phyloP scores from a whole-genome alignment of 2,888 invertebrate species.

The Protodeltote pygarga region DNA sequence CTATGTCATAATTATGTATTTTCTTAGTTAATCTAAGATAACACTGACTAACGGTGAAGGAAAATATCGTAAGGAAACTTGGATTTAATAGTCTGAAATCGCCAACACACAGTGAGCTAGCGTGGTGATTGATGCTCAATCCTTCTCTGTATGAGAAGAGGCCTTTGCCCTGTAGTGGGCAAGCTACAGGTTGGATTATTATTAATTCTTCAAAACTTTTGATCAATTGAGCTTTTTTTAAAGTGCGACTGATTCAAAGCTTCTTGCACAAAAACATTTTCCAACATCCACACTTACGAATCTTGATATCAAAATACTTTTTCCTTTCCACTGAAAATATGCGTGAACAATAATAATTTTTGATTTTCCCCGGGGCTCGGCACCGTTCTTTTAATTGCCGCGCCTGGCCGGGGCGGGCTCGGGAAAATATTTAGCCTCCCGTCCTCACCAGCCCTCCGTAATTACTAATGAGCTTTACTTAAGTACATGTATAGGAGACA shows the following conservation, averaged over 20 bases:
- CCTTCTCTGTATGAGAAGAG: too few relatives aligned
- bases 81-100: too few relatives aligned
- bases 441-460: constrained; percentile 76
- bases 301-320: constrained; percentile 59
- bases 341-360: constrained; percentile 78
- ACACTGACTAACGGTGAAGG: too few relatives aligned
- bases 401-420: constrained; percentile 55
- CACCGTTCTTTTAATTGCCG: constrained; percentile 81
- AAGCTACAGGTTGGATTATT: too few relatives aligned
- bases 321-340: constrained; percentile 66
- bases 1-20: too few relatives aligned
- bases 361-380: constrained; percentile 70
- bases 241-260: background rate
- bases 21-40: too few relatives aligned
- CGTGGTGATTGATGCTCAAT: too few relatives aligned
- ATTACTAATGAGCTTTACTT: constrained; percentile 83
- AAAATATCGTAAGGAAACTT: too few relatives aligned
- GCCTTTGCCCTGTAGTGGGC: too few relatives aligned
- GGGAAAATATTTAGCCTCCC: constrained; percentile 81
- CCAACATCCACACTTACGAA: constrained; percentile 14
- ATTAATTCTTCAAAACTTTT: background rate
- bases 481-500: constrained; percentile 56
- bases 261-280: constrained; percentile 5
- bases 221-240: background rate
- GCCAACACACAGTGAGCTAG: too few relatives aligned